These are phyloP conservation scores for Ceratitis capitata DNA, from an alignment of 1,140 invertebrate genomes.

Conservation along the genomic window DNA sequence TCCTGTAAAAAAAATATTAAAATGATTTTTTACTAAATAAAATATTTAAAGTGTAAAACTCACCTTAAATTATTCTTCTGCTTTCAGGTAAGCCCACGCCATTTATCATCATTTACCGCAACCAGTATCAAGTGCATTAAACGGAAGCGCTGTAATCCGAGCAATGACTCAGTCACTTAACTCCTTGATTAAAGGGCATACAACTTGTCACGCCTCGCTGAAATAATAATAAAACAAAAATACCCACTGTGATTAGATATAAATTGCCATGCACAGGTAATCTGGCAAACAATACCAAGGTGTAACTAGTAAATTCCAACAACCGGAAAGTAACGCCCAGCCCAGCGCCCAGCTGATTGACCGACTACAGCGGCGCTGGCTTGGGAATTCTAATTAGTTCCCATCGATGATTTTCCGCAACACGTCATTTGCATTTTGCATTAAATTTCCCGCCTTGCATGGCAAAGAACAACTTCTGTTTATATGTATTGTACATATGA, in stretches of 20 bases:
- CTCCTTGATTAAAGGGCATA: background rate
- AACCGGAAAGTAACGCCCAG: background rate
- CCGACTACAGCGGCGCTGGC: background rate
- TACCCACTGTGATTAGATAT: background rate
- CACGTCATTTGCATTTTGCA: background rate
- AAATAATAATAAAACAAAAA: no score
- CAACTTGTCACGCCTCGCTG: background rate
- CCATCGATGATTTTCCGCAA: background rate
- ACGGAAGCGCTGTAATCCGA: background rate
- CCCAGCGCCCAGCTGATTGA: background rate
- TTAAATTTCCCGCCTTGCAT: background rate
- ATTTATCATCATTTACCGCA: background rate
- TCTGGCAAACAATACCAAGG: background rate
- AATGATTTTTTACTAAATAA: background rate
- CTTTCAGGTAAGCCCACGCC: background rate
- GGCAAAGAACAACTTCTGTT: background rate
- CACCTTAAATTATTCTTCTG: background rate
- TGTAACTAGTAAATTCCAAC: background rate
- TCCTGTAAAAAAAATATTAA: no score
- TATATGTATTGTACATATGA: background rate
- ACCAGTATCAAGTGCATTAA: background rate
- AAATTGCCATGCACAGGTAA: background rate
- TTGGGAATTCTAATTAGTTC: slow-evolving; percentile 19
- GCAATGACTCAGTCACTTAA: background rate
- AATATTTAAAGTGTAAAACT: background rate